phyloP scores from a whole-genome alignment of 1,140 invertebrate species.

The Acromyrmex charruanus region DNA sequence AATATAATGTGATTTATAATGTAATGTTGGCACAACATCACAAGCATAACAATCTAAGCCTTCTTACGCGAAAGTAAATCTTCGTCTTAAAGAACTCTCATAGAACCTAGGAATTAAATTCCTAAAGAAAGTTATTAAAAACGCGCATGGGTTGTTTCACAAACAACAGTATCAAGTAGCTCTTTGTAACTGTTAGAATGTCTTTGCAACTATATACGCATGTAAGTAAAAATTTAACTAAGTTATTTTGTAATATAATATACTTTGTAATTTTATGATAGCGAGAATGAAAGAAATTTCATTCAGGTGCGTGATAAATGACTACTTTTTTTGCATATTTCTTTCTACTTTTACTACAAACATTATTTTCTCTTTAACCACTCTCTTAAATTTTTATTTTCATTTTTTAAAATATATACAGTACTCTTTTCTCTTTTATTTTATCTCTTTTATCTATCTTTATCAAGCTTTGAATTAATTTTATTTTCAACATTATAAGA shows the following conservation, averaged over 20 bases:
- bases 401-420: not conserved
- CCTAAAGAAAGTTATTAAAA: conserved; percentile 9
- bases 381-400: not conserved
- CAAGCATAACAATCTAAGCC: conserved; percentile 17
- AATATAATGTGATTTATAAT: conserved; percentile 55
- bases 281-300: not conserved
- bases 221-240: not conserved
- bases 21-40: conserved; percentile 33
- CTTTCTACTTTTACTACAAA: not conserved
- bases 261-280: not conserved
- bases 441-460: not conserved
- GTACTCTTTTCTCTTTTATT: too few relatives aligned
- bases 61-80: conserved; percentile 30
- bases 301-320: not conserved
- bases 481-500: conserved; percentile 17
- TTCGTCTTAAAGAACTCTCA: not conserved
- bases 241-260: not conserved
- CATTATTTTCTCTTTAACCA: not conserved
- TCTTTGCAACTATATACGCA: not conserved
- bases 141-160: not conserved
- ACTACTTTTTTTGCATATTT: not conserved
- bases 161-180: not conserved
- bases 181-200: not conserved
- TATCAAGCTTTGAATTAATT: conserved; percentile 4
- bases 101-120: conserved; percentile 2